Evolutionary conservation across 2,113 vertebrate genomes (phyloP).

Genomic region (Neofelis nebulosa): DNA sequence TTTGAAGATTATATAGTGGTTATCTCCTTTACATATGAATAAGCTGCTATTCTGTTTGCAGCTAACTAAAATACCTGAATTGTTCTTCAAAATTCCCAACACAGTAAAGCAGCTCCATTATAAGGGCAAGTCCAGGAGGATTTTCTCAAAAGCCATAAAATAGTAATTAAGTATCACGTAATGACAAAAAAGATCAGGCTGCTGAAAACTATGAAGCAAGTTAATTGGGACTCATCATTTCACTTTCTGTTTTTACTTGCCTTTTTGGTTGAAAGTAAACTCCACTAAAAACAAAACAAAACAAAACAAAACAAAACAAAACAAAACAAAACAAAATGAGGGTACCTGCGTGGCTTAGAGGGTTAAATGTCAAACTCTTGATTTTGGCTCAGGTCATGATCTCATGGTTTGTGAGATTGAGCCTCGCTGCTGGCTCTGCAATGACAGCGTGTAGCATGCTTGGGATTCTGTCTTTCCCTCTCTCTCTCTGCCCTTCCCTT

Average conservation of each 20-base stretch:
- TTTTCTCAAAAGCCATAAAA: not conserved
- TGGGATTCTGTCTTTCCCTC: too few species aligned
- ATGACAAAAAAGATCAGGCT: not conserved
- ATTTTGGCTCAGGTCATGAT: too few species aligned
- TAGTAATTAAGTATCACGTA: not conserved
- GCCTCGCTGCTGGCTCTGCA: too few species aligned
- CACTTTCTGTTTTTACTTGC: not conserved
- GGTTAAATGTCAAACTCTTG: too few species aligned
- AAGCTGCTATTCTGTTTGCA: not conserved
- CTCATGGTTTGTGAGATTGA: too few species aligned
- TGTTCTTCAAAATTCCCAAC: not conserved
- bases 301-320: too few species aligned
- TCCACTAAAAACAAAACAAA: not conserved
- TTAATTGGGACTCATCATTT: not conserved
- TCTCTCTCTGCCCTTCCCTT: too few species aligned
- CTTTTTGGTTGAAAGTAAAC: not conserved
- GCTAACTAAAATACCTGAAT: not conserved
- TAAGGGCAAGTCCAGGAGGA: not conserved
- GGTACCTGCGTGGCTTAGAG: too few species aligned
- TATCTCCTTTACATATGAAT: not conserved
- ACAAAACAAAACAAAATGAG: too few species aligned
- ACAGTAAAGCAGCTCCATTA: not conserved
- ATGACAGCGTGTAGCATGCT: too few species aligned
- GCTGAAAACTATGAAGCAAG: not conserved
- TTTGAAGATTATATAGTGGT: not conserved